Base-by-base conservation (phyloP, 2,888 invertebrate genomes). In the Melikaiella ostensackeni region DNA sequence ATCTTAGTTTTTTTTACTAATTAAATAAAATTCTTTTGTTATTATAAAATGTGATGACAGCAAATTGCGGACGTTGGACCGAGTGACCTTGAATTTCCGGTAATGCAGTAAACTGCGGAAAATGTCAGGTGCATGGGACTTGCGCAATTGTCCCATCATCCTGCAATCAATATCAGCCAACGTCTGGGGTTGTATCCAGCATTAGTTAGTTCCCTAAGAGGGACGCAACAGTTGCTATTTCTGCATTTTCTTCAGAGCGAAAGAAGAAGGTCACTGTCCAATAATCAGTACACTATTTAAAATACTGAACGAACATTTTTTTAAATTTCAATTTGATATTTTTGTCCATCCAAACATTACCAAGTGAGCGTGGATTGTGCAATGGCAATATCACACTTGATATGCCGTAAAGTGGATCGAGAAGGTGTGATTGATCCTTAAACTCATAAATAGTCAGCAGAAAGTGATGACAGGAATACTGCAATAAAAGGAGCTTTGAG, bases 151-250 rank as follows among this genome's bases (percentile, higher is more conserved):
- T 46, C 59, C 73, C 73, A 61, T 75, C 77, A 75, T 81, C 66
- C 66, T 80, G 80, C 82, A 88, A 89, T 89, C 89, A 88, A 89
- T 89, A 89, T 85, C 83, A 76, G 77, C 82, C 80, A 75, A 85
- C 86, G 81, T 85, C 84, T 84, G 84, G 85, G 84, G 80, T 80
- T 79, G 77, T 83, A 80, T 74, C 81, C 81, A 79, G 79, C 80
- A 81, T 81, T 82, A 82, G 81, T 77, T 80, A 81, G 81, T 77
- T 80, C 70, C 79, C 81, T 82, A 84, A 81, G 81, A 82, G 76
- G 87, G 85, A 87, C 85, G 89, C 89, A 89, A 89, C 89, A 89
- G 89, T 89, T 89, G 84, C 81, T 38, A 35, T 38, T 38, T 78
- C 78, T 78, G 74, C 61, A 8, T 30, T 66, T 70, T 79, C 46